phyloP scores from a whole-genome alignment of 2,113 vertebrate genomes.

The Natator depressus region DNA sequence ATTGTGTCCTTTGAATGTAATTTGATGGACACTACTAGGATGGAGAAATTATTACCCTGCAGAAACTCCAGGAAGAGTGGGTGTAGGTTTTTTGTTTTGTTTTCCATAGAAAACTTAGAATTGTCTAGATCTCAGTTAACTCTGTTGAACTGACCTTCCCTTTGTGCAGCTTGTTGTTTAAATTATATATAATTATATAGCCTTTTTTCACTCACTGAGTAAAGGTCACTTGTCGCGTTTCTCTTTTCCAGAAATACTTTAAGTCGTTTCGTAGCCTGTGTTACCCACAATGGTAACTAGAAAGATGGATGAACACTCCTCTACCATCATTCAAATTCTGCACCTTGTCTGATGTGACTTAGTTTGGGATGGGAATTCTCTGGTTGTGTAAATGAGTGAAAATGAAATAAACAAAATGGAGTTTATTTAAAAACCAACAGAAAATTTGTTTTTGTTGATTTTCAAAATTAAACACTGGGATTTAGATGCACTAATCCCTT shows the following conservation, averaged over 20 bases:
- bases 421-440: too few relatives aligned
- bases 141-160: background rate
- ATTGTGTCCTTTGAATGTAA: background rate
- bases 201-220: background rate
- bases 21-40: background rate
- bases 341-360: background rate
- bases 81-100: background rate
- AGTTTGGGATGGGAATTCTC: background rate
- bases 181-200: background rate
- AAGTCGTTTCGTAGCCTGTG: background rate
- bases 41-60: slow-evolving; percentile 3
- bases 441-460: background rate
- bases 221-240: slow-evolving; percentile 21
- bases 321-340: fast-evolving
- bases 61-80: background rate
- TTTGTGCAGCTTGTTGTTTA: background rate
- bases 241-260: background rate
- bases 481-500: background rate
- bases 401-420: too few relatives aligned
- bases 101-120: slow-evolving; percentile 3
- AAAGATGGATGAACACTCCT: background rate
- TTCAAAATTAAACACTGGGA: background rate
- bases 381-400: background rate
- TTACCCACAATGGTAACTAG: background rate
- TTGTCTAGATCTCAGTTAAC: slow-evolving; percentile 2